Evolutionary conservation across 1,140 invertebrate genomes (phyloP).

Genomic region (Tetramorium simillimum): DNA sequence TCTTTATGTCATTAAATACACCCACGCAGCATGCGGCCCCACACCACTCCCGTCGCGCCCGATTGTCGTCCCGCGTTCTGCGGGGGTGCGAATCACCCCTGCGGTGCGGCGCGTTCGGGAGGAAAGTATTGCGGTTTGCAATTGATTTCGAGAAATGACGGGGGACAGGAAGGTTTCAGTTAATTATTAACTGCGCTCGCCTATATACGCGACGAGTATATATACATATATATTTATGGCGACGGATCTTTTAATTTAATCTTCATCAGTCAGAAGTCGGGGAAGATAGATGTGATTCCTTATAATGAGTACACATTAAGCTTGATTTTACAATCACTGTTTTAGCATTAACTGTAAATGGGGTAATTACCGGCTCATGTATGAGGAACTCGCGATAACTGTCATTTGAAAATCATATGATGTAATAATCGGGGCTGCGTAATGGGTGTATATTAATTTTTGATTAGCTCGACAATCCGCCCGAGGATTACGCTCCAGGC

Average conservation of each 20-base stretch:
- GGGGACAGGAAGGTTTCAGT: conserved; percentile 6
- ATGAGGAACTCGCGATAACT: background rate
- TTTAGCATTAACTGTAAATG: conserved; percentile 22
- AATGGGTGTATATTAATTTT: conserved; percentile 40
- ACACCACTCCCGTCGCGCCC: conserved; percentile 3
- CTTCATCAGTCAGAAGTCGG: background rate
- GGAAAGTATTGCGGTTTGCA: conserved; percentile 52
- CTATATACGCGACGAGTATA: background rate
- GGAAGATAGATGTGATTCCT: background rate
- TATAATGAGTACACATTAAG: background rate
- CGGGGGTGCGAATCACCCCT: conserved; percentile 14
- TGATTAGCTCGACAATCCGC: conserved; percentile 35
- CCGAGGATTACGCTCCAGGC: background rate
- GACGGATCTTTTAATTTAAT: background rate
- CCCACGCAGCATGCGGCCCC: conserved; percentile 14
- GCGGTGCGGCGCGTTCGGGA: conserved; percentile 51
- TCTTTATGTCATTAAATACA: conserved; percentile 73
- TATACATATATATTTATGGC: no score
- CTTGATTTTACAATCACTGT: conserved; percentile 7
- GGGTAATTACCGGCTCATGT: background rate
- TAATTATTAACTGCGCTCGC: conserved; percentile 39
- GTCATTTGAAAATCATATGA: conserved; percentile 14
- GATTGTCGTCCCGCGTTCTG: background rate
- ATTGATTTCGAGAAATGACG: conserved; percentile 48
- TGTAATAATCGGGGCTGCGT: conserved; percentile 23